phyloP scores from a whole-genome alignment of 2,797 vertebrate species.

The Parambassis ranga region DNA sequence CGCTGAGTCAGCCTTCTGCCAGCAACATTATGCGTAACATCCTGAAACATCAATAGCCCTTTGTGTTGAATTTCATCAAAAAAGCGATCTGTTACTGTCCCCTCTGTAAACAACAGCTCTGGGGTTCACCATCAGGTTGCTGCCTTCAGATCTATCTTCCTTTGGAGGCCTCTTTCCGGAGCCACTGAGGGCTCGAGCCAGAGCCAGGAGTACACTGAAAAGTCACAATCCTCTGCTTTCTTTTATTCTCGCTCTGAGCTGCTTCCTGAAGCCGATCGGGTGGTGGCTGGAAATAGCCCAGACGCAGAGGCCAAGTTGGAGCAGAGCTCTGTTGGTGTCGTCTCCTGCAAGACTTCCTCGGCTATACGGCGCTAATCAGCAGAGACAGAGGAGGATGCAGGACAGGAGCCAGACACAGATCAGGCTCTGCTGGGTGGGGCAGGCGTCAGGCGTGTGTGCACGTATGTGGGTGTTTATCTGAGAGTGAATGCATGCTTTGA shows the following conservation, averaged over 20 bases:
- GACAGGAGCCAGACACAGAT: slow-evolving; percentile 57
- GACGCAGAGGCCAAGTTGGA: slow-evolving; percentile 49
- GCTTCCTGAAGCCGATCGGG: slow-evolving; percentile 52
- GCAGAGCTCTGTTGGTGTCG: slow-evolving; percentile 22
- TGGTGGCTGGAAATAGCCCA: slow-evolving; percentile 66
- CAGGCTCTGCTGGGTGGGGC: slow-evolving; percentile 35
- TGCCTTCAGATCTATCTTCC: slow-evolving; percentile 50
- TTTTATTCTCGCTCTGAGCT: slow-evolving; percentile 37
- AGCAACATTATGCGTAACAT: slow-evolving; percentile 11
- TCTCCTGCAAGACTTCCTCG: slow-evolving; percentile 58
- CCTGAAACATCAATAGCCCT: slow-evolving; percentile 35
- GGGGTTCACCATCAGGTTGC: slow-evolving; percentile 45
- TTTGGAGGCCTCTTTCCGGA: slow-evolving; percentile 47
- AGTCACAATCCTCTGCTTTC: slow-evolving; percentile 51
- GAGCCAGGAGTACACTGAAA: slow-evolving; percentile 7
- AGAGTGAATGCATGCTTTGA: not conserved
- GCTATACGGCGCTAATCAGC: slow-evolving; percentile 54
- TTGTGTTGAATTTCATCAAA: slow-evolving; percentile 57
- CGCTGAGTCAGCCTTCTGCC: slow-evolving; percentile 29
- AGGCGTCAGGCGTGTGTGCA: slow-evolving; percentile 4
- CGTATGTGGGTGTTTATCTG: slow-evolving; percentile 5
- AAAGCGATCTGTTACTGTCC: slow-evolving; percentile 35
- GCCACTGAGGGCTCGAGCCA: slow-evolving; percentile 28
- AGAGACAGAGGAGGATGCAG: slow-evolving; percentile 51
- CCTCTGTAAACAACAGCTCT: slow-evolving; percentile 46